Evolutionary conservation across 2,797 vertebrate genomes (phyloP), one percentile per base, ranked within the genome.

Genomic region (Chrosomus eos): DNA sequence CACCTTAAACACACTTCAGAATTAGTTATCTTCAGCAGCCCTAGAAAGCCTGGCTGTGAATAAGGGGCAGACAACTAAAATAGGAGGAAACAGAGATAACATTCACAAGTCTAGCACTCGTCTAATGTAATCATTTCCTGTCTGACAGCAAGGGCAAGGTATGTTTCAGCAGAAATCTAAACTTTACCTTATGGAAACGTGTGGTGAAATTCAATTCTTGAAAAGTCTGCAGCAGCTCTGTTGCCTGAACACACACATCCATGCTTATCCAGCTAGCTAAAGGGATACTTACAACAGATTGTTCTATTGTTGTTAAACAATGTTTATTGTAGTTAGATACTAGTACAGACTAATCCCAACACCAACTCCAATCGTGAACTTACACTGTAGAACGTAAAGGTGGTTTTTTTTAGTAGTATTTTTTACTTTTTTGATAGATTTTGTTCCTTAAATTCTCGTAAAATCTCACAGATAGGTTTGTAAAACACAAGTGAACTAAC

Each of bases 181-280:
- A 48, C 16, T 67, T 31, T 4, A 21, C n/a, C 19, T 23, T 8
- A 31, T 21, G 14, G 18, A 66, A 75, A 75, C 4, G 18, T 43
- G 18, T 11, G 21, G 1, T 43, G 23, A 40, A 76, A 64, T 43
- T 0, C 1, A 40, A 55, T 13, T 14, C 6, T 43, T 31, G 14
- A 36, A 18, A 14, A 48, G 4, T 38, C 19, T 51, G 70, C 40
- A 28, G 5, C 1, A 19, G 7, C 9, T 62, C 11, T 74, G 51
- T 43, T n/a, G 33, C 36, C 48, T 53, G 23, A 31, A 5, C 48
- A 79, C 58, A 79, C 38, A 43, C 18, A 28, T 9, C 11, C 26
- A 62, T 43, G 38, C 5, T n/a, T 76, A 60, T 38, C 33, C 53
- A 76, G 33, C 33, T 18, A 60, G 23, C 74, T 77, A 77, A 81